These are phyloP conservation scores for Cottus gobio DNA, from an alignment of 2,113 vertebrate genomes.

Conservation along the genomic window DNA sequence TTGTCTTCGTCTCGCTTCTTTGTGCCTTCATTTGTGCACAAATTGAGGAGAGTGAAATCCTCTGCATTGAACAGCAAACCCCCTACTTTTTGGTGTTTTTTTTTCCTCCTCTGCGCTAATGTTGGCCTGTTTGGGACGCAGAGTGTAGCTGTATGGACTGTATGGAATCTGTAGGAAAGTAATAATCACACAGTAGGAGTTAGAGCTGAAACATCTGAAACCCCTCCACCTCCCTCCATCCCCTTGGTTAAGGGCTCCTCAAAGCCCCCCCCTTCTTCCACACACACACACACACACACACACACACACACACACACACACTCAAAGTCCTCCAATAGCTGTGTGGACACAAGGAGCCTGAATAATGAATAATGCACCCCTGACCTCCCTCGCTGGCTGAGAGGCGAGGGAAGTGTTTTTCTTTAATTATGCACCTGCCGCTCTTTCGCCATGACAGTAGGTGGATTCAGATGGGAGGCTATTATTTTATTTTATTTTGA, in stretches of 20 bases:
- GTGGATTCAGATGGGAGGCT: slow-evolving; percentile 32
- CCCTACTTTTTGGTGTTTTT: too few relatives aligned
- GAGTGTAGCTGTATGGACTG: too few relatives aligned
- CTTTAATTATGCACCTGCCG: slow-evolving; percentile 79
- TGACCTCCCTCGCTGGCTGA: slow-evolving; percentile 29
- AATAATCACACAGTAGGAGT: not conserved
- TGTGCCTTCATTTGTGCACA: not conserved
- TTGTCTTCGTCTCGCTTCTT: not conserved
- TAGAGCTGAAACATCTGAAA: slow-evolving; percentile 39
- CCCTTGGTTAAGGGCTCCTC: not conserved
- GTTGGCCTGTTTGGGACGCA: not conserved
- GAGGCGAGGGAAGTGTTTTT: slow-evolving; percentile 69
- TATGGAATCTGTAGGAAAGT: slow-evolving; percentile 3
- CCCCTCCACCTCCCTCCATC: slow-evolving; percentile 4
- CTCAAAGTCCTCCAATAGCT: slow-evolving; percentile 23
- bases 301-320: slow-evolving; percentile 19
- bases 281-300: slow-evolving; percentile 21
- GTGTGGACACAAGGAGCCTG: slow-evolving; percentile 44
- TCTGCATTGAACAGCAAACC: not conserved
- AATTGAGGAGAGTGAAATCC: not conserved
- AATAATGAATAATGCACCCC: slow-evolving; percentile 63
- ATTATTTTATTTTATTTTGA: slow-evolving; percentile 31
- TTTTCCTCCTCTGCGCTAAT: not conserved
- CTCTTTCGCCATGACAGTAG: slow-evolving; percentile 24
- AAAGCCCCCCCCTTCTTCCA: not conserved